phyloP scores from a whole-genome alignment of 2,113 vertebrate genomes.

The Eretmochelys imbricata region DNA sequence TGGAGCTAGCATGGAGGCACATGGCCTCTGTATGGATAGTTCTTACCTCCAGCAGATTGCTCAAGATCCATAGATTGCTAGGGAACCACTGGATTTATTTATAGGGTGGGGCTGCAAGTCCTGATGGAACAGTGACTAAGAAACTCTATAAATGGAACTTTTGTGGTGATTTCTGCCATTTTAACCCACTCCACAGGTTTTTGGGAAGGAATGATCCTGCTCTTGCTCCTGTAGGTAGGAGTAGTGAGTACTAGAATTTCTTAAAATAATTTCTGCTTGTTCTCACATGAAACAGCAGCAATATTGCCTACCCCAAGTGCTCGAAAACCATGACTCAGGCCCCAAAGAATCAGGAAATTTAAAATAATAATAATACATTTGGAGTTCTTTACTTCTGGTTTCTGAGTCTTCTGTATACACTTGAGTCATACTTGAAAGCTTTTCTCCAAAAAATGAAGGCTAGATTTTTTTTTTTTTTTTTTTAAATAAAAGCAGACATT shows the following conservation, averaged over 20 bases:
- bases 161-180: neutral
- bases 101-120: neutral
- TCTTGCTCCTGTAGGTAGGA: accelerated
- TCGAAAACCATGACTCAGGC: neutral
- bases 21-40: neutral
- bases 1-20: neutral
- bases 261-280: neutral
- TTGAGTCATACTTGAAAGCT: constrained; percentile 50
- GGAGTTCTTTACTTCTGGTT: constrained; percentile 65
- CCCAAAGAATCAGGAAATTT: constrained; percentile 30
- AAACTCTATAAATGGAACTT: accelerated
- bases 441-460: neutral
- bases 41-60: neutral
- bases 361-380: neutral
- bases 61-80: neutral
- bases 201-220: neutral
- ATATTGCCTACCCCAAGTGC: accelerated
- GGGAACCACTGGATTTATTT: neutral
- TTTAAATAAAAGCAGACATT: neutral
- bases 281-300: neutral
- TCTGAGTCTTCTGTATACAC: constrained; percentile 36
- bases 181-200: neutral
- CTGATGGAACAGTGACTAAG: neutral
- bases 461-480: neutral
- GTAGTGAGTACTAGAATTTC: neutral